Base-by-base conservation (phyloP, 2,888 invertebrate species). In the Syrista parreyssii region DNA sequence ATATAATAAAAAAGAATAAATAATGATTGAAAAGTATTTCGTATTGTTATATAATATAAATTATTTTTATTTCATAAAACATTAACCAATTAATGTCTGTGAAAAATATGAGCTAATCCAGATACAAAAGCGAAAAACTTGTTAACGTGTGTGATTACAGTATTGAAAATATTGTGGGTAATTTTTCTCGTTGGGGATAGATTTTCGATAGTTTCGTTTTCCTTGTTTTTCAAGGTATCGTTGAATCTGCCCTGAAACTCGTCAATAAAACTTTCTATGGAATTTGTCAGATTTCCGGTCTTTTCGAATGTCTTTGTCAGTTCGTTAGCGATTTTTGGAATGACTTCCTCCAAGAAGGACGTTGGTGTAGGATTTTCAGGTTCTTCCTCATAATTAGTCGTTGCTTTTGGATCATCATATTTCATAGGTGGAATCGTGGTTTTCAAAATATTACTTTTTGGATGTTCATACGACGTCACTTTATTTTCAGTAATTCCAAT, bases 81-180 rank as follows among this genome's bases (percentile, higher is more conserved):
- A 4, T 34, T 34, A 34, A 1, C 30, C n/a, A 71, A 75, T 78
- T 75, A 84, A 78, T 83, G 34, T 40, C 71, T 71, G 31, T 80
- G 76, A 40, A 88, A 77, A 33, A 84, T 76, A 15, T 79, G 79
- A 71, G 84, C 71, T 23, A 90, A 71, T 6, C 84, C 83, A 0
- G 81, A 68, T 0, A 90, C 76, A 32, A 90, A 78, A 32, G 79
- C 74, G 68, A 90, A 89, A 35, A 90, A 84, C 74, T 84, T 89
- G 40, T 85, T 86, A 1, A 88, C 82, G 32, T 83, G 84, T 32
- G 34, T 79, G 15, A 86, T 79, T n/a, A 85, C 82, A 30, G 75
- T 75, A 11, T 78, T 68, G 32, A 89, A 86, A 72, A 83, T 77
- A 23, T 83, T 79, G 0, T 76, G 78, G 32, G 73, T 82, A 1